phyloP scores from a whole-genome alignment of 53 echinoderm and acorn worm genomes.

The Stichopus horrens region DNA sequence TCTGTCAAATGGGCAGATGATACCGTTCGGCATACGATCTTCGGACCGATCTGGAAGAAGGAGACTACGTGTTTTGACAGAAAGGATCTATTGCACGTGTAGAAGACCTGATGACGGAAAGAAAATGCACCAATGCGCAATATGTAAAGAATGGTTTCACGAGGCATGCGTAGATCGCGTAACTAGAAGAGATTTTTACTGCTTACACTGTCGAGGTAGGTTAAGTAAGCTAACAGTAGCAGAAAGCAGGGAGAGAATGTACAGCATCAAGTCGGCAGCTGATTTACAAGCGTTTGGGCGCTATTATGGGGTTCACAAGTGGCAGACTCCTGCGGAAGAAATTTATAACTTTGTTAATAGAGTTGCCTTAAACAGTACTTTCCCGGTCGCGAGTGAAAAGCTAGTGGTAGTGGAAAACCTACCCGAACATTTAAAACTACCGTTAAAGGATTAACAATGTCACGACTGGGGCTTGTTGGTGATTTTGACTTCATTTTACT shows the following conservation, averaged over 20 bases:
- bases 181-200: background rate
- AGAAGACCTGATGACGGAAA: conserved; percentile 12
- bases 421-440: background rate
- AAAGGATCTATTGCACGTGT: conserved; percentile 1
- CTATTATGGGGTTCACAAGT: conserved; percentile 29
- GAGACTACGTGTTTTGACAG: background rate
- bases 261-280: background rate
- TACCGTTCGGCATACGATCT: background rate
- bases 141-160: conserved; percentile 40
- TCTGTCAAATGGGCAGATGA: background rate
- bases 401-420: background rate
- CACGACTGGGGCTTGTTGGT: too few species aligned
- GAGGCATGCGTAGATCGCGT: background rate
- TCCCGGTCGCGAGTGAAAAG: background rate
- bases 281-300: background rate
- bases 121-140: background rate
- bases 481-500: background rate
- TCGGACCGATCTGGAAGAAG: background rate
- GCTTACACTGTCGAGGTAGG: background rate
- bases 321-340: background rate
- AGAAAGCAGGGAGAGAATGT: conserved; percentile 13
- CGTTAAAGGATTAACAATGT: background rate
- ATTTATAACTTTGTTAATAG: conserved; percentile 12
- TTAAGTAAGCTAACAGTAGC: background rate
- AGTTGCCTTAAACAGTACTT: background rate